Percentiles rank a stretch among this genome's conserved stretches.
Conservation (phyloP, 2,797 vertebrate genomes). For the Ctenopoma kingsleyae region DNA sequence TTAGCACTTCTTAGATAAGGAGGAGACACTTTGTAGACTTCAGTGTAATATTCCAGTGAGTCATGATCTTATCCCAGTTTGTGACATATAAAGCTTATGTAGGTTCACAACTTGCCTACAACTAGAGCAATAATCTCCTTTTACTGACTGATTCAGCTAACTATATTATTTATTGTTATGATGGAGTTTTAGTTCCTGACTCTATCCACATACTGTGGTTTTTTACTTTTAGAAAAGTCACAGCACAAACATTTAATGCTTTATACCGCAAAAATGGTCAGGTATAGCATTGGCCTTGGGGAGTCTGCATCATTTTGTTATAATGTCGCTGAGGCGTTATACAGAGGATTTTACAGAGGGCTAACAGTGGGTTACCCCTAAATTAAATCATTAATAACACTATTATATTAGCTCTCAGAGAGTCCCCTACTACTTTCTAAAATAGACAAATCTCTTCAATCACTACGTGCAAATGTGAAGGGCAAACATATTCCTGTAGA, state of each 20-base stretch:
- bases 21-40: constrained; percentile 47
- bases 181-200: constrained; percentile 7
- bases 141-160: not conserved
- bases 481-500: constrained; percentile 38
- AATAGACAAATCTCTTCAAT: constrained; percentile 8
- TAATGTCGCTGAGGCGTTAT: not conserved
- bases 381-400: constrained; percentile 3
- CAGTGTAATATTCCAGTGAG: constrained; percentile 38
- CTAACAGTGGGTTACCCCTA: not conserved
- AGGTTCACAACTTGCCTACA: not conserved
- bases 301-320: not conserved
- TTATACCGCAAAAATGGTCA: constrained; percentile 2
- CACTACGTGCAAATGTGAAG: constrained; percentile 45
- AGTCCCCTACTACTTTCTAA: constrained; percentile 2
- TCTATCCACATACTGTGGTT: not conserved
- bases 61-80: constrained; percentile 23
- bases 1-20: constrained; percentile 33
- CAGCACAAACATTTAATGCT: constrained; percentile 5
- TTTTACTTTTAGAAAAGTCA: constrained; percentile 10
- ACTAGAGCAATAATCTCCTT: constrained; percentile 1
- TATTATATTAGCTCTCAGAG: constrained; percentile 10
- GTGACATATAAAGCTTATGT: constrained; percentile 11
- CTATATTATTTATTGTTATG: constrained; percentile 4
- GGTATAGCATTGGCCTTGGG: not conserved
- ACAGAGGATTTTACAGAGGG: not conserved